These are phyloP conservation scores for Apostichopus californicus DNA, from an alignment of 35 echinoderm and acorn worm species.

Conservation along the genomic window DNA sequence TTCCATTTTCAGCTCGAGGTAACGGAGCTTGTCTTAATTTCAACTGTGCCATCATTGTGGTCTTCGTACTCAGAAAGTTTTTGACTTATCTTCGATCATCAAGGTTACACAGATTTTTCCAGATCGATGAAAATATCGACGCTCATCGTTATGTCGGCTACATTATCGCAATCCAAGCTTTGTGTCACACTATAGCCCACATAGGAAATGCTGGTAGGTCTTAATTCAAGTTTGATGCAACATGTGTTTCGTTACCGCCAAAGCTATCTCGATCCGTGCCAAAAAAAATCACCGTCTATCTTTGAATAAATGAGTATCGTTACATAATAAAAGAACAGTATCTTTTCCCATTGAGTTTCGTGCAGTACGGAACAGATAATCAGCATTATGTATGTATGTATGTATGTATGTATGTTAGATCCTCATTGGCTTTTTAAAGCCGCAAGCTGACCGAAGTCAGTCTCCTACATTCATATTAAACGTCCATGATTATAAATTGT, in stretches of 20 bases:
- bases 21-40: slow-evolving; percentile 61
- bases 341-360: too few relatives aligned
- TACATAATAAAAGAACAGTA: too few relatives aligned
- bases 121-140: slow-evolving; percentile 24
- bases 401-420: too few relatives aligned
- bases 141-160: slow-evolving; percentile 40
- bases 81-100: slow-evolving; percentile 43
- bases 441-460: too few relatives aligned
- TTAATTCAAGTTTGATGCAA: neutral
- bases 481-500: too few relatives aligned
- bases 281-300: too few relatives aligned
- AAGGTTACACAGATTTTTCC: neutral
- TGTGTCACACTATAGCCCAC: slow-evolving; percentile 37
- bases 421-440: too few relatives aligned
- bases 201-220: slow-evolving; percentile 47
- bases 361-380: too few relatives aligned
- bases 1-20: slow-evolving; percentile 52
- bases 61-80: slow-evolving; percentile 54
- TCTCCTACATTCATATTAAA: too few relatives aligned
- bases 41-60: slow-evolving; percentile 60
- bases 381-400: too few relatives aligned
- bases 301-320: too few relatives aligned
- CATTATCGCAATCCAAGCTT: neutral
- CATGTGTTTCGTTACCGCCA: neutral
- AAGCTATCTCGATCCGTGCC: too few relatives aligned